Evolutionary conservation across 2,113 vertebrate genomes (phyloP).

Genomic region (Motacilla tschutschensis): DNA sequence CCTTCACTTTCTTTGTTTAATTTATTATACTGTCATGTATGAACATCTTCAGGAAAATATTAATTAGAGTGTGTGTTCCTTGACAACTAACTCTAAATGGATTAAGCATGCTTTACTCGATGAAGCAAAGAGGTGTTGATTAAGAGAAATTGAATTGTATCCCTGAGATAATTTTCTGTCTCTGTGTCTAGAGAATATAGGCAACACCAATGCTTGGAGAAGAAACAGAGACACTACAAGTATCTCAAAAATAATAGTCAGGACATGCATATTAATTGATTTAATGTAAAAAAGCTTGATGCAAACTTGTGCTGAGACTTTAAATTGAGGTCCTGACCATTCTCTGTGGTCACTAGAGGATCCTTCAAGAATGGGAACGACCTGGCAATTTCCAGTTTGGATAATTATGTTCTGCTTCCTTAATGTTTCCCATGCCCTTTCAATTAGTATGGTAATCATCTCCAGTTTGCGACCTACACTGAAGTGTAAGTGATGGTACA

Average conservation of each 20-base stretch:
- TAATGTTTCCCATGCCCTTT: constrained; percentile 53
- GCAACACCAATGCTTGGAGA: background rate
- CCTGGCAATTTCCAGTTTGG: constrained; percentile 59
- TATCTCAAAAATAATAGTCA: constrained; percentile 37
- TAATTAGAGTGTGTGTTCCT: constrained; percentile 51
- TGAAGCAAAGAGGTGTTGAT: constrained; percentile 62
- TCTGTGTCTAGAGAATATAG: constrained; percentile 29
- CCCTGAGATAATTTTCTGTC: constrained; percentile 54
- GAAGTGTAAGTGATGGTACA: background rate
- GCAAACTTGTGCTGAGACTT: constrained; percentile 53
- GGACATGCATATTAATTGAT: constrained; percentile 50
- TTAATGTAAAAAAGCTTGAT: constrained; percentile 45
- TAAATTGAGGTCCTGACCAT: constrained; percentile 53
- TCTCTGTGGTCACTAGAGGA: constrained; percentile 50
- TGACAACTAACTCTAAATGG: constrained; percentile 44
- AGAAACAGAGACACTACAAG: background rate
- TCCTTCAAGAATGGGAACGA: constrained; percentile 27
- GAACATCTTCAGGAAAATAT: constrained; percentile 57
- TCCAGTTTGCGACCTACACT: constrained; percentile 4
- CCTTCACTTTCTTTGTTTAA: constrained; percentile 1
- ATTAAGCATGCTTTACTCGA: constrained; percentile 29
- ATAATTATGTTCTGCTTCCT: constrained; percentile 58
- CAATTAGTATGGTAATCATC: constrained; percentile 66
- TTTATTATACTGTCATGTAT: constrained; percentile 18
- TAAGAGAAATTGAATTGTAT: constrained; percentile 62